Evolutionary conservation across 2,113 vertebrate genomes (phyloP).

Genomic region (Taurulus bubalis): DNA sequence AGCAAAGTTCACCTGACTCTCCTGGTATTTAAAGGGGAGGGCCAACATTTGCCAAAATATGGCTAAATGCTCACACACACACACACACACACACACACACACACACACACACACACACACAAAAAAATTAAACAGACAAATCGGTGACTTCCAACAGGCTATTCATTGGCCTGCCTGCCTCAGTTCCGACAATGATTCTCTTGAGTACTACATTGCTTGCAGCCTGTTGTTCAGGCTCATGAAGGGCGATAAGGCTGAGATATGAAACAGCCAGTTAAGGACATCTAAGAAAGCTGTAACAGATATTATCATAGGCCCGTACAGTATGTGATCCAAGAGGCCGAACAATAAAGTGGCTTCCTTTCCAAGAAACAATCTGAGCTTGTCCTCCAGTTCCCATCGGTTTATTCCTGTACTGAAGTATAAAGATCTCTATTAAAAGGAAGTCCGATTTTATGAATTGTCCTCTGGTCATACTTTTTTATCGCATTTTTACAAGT

Average conservation of each 20-base stretch:
- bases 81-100: background rate
- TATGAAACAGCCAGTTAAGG: slow-evolving; percentile 59
- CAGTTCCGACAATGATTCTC: slow-evolving; percentile 1
- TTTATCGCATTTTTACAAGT: background rate
- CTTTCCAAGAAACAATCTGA: slow-evolving; percentile 64
- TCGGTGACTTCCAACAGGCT: slow-evolving; percentile 24
- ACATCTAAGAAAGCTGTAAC: slow-evolving; percentile 58
- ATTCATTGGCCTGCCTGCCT: slow-evolving; percentile 16
- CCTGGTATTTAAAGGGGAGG: slow-evolving; percentile 27
- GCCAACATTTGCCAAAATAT: slow-evolving; percentile 43
- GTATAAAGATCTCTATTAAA: slow-evolving; percentile 43
- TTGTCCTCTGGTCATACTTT: background rate
- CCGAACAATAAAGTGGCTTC: slow-evolving; percentile 69
- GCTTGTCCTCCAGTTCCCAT: slow-evolving; percentile 58
- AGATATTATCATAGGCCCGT: slow-evolving; percentile 57
- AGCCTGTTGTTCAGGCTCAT: slow-evolving; percentile 55
- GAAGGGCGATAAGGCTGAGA: slow-evolving; percentile 57
- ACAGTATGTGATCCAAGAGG: slow-evolving; percentile 59
- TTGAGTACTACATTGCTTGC: slow-evolving; percentile 1
- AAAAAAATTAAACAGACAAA: background rate
- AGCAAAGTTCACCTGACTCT: slow-evolving; percentile 79
- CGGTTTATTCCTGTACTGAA: slow-evolving; percentile 33
- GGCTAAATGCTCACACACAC: slow-evolving; percentile 1
- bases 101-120: background rate
- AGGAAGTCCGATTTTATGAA: slow-evolving; percentile 5